Evolutionary conservation across 2,113 vertebrate genomes (phyloP), one percentile per base, ranked within the genome.

Genomic region (Amphiprion percula): DNA sequence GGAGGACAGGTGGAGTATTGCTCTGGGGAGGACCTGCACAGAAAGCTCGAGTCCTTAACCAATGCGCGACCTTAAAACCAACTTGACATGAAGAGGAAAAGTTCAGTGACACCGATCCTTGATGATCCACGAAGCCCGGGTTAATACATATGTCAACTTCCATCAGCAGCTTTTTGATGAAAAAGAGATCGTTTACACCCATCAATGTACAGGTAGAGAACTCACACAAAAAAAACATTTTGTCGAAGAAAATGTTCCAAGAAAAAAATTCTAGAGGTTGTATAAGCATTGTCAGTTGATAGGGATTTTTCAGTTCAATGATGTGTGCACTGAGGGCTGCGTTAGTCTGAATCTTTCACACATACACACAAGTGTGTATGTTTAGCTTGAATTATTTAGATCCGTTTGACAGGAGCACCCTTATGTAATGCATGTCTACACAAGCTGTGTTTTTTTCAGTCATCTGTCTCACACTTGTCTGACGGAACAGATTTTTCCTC

Each of bases 161-260:
- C 73, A 80, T 82, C 86, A 90, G 90, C 85, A 90, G 87, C 86
- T 72, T 87, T 9, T 65, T 69, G 81, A 82, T 82, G 63, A 83
- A 52, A 81, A 61, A 8, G 54, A 83, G 78, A 85, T 33, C 76
- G 47, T 84, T 75, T 74, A 80, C 59, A 83, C 79, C 56, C 59
- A 63, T 58, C 11, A 44, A 77, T 54, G 77, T 74, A 80, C 66
- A 79, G 67, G 62, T 3, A 17, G 56, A 82, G 52, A 83, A 73
- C 73, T 84, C 39, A 10, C 49, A 2, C n/a, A 54, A 79, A 59
- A 74, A 59, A 74, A 72, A 55, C 6, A 21, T 68, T 78, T 56
- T 44, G 52, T 10, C 24, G 50, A 24, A 44, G 58, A 85, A 86
- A 79, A 77, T 30, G n/a, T 30, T 67, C 24, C 9, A 53, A 37